Evolutionary conservation across 2,113 vertebrate genomes (phyloP).

Genomic region (Fregata magnificens): DNA sequence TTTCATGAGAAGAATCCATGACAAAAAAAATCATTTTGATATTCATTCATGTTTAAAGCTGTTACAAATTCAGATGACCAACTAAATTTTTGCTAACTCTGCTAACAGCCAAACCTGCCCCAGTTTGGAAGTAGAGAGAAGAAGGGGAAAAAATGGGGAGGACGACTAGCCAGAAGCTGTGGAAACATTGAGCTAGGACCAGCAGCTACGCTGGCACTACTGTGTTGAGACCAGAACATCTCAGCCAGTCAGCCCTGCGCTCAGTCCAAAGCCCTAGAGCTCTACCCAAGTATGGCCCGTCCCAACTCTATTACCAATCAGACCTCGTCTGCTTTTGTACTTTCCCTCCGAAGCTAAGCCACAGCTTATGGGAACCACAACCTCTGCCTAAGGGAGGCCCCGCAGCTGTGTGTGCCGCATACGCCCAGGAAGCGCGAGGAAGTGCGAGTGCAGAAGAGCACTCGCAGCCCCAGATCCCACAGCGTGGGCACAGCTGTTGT

Average conservation of each 20-base stretch:
- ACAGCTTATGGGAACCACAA: neutral
- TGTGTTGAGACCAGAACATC: neutral
- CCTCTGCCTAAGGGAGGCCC: neutral
- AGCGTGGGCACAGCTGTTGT: neutral
- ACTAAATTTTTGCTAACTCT: neutral
- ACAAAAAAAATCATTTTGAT: neutral
- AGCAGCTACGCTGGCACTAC: neutral
- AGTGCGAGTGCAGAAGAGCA: no score
- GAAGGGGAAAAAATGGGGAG: neutral
- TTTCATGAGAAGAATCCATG: neutral
- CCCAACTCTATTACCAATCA: neutral
- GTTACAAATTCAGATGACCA: neutral
- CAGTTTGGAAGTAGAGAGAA: neutral
- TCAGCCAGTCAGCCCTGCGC: neutral
- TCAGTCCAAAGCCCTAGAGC: neutral
- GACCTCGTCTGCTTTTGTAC: neutral
- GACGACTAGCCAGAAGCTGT: neutral
- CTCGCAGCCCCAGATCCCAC: neutral
- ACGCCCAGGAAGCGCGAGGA: neutral
- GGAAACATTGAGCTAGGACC: neutral
- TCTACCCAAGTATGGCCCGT: neutral
- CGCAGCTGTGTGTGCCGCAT: accelerated
- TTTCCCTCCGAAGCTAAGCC: neutral
- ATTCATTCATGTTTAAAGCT: neutral
- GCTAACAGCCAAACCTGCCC: neutral